A percentile compares a stretch with the other conserved stretches of the same genome.
phyloP scores from a whole-genome alignment of 2,113 vertebrate species.

The Mus musculus region DNA sequence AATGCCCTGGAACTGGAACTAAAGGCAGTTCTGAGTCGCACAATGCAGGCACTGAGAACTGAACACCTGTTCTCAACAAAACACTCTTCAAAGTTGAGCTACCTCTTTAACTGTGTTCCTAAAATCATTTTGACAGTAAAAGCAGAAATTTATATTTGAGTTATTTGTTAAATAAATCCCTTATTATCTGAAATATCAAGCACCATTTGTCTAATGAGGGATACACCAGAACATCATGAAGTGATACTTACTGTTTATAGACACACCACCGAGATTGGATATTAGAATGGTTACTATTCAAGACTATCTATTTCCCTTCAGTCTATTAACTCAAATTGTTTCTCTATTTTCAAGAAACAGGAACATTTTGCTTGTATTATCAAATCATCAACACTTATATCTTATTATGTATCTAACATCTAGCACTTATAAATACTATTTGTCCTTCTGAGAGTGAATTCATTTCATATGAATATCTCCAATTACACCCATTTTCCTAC shows the following conservation, averaged over 20 bases:
- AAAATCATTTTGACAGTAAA: slow-evolving; percentile 2
- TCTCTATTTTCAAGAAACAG: slow-evolving; percentile 53
- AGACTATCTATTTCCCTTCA: slow-evolving; percentile 32
- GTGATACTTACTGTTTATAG: neutral
- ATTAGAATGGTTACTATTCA: neutral
- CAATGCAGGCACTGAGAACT: neutral
- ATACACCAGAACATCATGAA: neutral
- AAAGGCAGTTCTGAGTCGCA: neutral
- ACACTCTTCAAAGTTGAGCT: neutral
- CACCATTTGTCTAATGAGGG: neutral
- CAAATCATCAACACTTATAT: no score
- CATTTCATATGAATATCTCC: neutral
- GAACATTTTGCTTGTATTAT: neutral
- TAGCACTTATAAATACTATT: neutral
- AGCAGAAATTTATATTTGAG: neutral
- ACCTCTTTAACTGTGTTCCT: neutral
- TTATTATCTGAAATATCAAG: neutral
- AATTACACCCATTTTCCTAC: neutral
- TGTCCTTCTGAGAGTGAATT: neutral
- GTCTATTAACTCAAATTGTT: neutral
- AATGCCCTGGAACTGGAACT: no score
- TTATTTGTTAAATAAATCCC: neutral
- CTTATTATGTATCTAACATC: neutral
- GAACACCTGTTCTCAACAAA: neutral
- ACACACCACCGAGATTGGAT: neutral